Conservation (phyloP, 2,888 invertebrate genomes). For the Meandrusa payeni region DNA sequence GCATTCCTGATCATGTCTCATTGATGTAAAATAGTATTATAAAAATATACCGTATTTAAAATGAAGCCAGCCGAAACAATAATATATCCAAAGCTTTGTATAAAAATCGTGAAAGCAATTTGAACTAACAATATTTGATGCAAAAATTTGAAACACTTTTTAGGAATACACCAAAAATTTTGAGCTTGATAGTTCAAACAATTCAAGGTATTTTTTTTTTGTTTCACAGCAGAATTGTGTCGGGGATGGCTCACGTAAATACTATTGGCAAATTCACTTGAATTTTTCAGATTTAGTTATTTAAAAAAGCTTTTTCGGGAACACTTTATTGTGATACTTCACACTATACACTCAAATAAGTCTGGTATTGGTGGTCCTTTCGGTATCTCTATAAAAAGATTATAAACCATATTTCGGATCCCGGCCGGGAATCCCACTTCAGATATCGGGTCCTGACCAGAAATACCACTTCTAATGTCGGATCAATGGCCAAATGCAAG, state of each 20-base stretch:
- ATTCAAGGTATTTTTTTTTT: conserved; percentile 11
- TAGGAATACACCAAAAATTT: conserved; percentile 2
- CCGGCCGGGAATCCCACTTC: no score
- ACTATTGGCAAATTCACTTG: background rate
- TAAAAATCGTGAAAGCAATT: conserved; percentile 2
- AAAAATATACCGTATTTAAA: conserved; percentile 16
- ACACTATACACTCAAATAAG: no score
- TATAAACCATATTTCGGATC: no score
- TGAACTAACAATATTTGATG: conserved; percentile 8
- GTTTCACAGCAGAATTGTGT: background rate
- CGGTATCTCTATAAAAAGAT: no score
- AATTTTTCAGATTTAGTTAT: background rate
- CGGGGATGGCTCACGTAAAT: background rate
- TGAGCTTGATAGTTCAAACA: conserved; percentile 8
- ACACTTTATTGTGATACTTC: no score
- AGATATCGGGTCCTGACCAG: no score
- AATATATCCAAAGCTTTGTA: conserved; percentile 20
- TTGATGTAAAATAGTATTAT: conserved; percentile 5
- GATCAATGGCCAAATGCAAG: no score
- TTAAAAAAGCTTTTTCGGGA: no score
- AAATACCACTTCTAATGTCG: no score
- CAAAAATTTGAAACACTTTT: background rate
- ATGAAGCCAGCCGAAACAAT: conserved; percentile 20
- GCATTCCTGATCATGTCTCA: no score
- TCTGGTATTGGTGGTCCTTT: no score